These are phyloP conservation scores for Thermophis baileyi DNA, from an alignment of 2,113 vertebrate genomes.

Conservation along the genomic window DNA sequence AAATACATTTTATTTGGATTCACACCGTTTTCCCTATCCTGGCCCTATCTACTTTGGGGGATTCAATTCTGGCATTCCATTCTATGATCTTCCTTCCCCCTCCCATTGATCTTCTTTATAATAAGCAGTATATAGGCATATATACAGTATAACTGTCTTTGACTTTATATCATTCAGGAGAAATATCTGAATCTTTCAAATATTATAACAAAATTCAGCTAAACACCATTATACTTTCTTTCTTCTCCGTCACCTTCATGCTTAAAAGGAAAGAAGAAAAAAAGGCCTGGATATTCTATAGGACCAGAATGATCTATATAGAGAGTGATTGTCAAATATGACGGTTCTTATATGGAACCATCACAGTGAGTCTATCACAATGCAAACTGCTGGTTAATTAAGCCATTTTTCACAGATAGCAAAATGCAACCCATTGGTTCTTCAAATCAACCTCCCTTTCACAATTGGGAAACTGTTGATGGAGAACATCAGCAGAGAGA, in stretches of 20 bases:
- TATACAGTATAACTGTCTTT: background rate
- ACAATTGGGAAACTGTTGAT: background rate
- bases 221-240: background rate
- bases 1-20: background rate
- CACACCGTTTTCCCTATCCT: background rate
- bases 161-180: background rate
- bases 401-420: background rate
- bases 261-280: background rate
- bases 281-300: background rate
- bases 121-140: background rate
- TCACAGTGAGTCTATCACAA: background rate
- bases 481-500: background rate
- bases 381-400: background rate
- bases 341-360: background rate
- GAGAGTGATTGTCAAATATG: background rate
- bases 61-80: background rate
- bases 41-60: background rate
- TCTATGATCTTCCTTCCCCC: background rate
- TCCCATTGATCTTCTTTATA: background rate
- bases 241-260: background rate
- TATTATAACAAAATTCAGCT: background rate
- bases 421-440: background rate
- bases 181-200: background rate
- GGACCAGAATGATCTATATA: background rate
- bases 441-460: background rate